Evolutionary conservation across 2,888 invertebrate species (phyloP), one percentile per base, ranked within the genome.

Genomic region (Eristalinus sepulchralis): DNA sequence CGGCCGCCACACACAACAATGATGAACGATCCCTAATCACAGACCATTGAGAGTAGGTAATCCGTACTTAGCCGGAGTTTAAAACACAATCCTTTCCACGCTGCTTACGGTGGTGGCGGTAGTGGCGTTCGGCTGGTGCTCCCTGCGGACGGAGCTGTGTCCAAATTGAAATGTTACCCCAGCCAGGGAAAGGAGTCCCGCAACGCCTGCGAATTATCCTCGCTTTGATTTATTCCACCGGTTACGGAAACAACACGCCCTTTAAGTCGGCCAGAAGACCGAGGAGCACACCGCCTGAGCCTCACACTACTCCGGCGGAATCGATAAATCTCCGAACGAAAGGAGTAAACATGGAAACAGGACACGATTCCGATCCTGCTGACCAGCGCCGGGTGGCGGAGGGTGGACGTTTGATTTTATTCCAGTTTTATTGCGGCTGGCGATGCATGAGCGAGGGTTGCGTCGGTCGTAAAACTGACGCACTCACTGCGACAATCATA

Each of bases 11-110:
- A 71, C 66, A 75, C 82, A 83, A 83, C 86, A 86, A 86, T 86
- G 86, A 86, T 86, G 86, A 86, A 86, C 83, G 86, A 83, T 78
- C 83, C 78, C 73, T 86, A 86, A 86, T 86, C 86, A 86, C 75
- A 86, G 86, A 79, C 83, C 78, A 86, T 79, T 86, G 86, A 78
- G 83, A 86, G 86, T 78, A 79, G 78, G 86, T 86, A 86, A 86
- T 86, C 86, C 86, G 78, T 86, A 86, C 83, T 86, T 86, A 86
- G 86, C 75, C 83, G 79, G 83, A 86, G 78, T 86, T 86, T 86
- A 79, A 83, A 86, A 86, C 75, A 75, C 83, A 86, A 86, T 86
- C 82, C 85, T 39, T 81, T 27, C 17, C 47, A 2, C 63, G 24
- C 31, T 31, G 39, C n/a, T n/a, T n/a, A 24, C 59, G 10, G 10